Evolutionary conservation across 2,888 invertebrate genomes (phyloP).

Genomic region (Oeneis ivallda): DNA sequence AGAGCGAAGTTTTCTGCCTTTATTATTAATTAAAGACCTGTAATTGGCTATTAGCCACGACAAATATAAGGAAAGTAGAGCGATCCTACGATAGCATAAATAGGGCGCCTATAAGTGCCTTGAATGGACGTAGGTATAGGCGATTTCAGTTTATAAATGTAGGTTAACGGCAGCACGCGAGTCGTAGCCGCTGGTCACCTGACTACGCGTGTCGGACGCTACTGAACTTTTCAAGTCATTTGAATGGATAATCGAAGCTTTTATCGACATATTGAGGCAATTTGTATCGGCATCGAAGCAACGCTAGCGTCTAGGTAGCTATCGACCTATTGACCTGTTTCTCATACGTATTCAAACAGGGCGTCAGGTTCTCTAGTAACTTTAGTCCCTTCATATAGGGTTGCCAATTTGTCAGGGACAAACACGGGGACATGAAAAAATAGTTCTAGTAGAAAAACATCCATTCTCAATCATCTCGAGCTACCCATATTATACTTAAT

Average conservation of each 20-base stretch:
- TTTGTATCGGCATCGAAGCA: constrained; percentile 27
- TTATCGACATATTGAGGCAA: constrained; percentile 21
- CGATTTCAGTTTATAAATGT: constrained; percentile 67
- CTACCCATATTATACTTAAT: no score
- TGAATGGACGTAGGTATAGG: constrained; percentile 60
- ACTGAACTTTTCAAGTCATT: constrained; percentile 37
- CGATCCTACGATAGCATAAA: constrained; percentile 74
- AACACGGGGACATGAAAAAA: no score
- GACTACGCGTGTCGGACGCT: constrained; percentile 41
- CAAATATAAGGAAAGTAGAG: constrained; percentile 60
- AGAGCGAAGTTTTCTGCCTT: not conserved
- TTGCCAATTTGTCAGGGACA: not conserved
- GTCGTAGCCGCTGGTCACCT: constrained; percentile 45
- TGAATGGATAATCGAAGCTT: constrained; percentile 32
- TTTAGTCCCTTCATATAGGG: constrained; percentile 35
- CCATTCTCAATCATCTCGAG: no score
- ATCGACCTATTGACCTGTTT: constrained; percentile 42
- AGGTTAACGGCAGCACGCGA: constrained; percentile 74
- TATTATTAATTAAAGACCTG: constrained; percentile 19
- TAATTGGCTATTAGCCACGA: constrained; percentile 41
- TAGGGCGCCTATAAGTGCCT: constrained; percentile 68
- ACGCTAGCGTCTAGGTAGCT: constrained; percentile 23
- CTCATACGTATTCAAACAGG: constrained; percentile 28
- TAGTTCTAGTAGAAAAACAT: no score
- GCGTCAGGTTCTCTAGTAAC: constrained; percentile 29